phyloP scores from a whole-genome alignment of 2,113 vertebrate species.

The Pongo pygmaeus region DNA sequence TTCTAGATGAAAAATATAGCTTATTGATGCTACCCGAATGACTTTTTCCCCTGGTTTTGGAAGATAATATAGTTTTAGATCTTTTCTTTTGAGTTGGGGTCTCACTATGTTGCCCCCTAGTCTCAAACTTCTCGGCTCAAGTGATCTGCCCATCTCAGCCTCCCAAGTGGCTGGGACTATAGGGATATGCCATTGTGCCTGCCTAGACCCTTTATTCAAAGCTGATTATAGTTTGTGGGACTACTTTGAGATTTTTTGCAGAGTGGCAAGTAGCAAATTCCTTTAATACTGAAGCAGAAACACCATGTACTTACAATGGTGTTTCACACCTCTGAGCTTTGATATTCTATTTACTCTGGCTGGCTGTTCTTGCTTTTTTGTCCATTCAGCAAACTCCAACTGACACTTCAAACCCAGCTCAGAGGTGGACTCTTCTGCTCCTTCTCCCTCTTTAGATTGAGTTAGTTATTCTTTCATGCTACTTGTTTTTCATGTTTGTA shows the following conservation, averaged over 20 bases:
- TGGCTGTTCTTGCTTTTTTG: neutral
- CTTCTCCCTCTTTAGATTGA: neutral
- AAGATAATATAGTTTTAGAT: neutral
- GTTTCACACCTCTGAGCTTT: neutral
- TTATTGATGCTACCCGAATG: neutral
- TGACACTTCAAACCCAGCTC: neutral
- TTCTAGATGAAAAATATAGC: neutral
- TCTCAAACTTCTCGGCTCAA: neutral
- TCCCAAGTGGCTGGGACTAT: neutral
- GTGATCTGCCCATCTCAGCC: neutral
- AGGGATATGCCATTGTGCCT: neutral
- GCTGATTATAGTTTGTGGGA: neutral
- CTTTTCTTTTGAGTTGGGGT: neutral
- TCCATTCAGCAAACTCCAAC: rapidly evolving
- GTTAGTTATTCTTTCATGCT: neutral
- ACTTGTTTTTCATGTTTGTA: neutral
- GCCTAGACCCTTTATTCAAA: neutral
- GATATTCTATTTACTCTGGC: rapidly evolving
- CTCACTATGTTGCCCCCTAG: neutral
- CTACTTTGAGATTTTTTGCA: neutral
- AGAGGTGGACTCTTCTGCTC: neutral
- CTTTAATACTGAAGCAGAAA: too few species aligned
- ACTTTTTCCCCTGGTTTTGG: neutral
- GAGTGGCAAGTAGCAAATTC: rapidly evolving
- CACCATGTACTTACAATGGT: rapidly evolving